These are phyloP conservation scores for Bombus vancouverensis DNA, from an alignment of 1,140 invertebrate genomes.

Conservation along the genomic window DNA sequence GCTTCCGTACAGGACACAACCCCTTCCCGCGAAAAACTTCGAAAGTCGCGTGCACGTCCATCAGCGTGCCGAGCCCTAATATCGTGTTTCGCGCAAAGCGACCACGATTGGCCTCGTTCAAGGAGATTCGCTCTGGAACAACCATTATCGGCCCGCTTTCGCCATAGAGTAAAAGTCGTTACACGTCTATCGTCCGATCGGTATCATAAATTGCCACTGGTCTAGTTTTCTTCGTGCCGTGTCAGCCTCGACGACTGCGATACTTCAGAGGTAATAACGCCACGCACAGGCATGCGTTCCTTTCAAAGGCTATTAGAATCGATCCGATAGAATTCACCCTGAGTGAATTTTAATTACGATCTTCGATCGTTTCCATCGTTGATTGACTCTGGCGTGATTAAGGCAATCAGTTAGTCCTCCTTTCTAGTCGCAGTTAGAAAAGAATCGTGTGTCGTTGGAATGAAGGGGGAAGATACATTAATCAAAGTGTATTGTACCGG, in stretches of 20 bases:
- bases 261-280: conserved; percentile 4
- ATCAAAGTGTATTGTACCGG: neutral
- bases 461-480: neutral
- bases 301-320: conserved; percentile 1
- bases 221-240: conserved; percentile 55
- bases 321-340: neutral
- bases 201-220: conserved; percentile 52
- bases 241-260: conserved; percentile 39
- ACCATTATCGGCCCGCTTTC: conserved; percentile 60
- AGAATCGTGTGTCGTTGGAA: neutral
- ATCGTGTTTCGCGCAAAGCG: conserved; percentile 60
- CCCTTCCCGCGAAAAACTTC: conserved; percentile 67
- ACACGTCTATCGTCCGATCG: conserved; percentile 59
- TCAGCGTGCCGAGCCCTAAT: conserved; percentile 61
- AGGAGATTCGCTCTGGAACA: conserved; percentile 63
- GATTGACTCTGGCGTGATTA: neutral
- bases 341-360: neutral
- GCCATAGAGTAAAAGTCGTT: conserved; percentile 62
- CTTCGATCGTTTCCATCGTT: neutral
- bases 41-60: conserved; percentile 70
- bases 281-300: neutral
- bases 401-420: neutral
- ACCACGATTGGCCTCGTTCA: conserved; percentile 65
- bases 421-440: neutral
- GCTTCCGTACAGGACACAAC: conserved; percentile 48